Base-by-base conservation (phyloP, 2,888 invertebrate species). In the Hydroisotoma schaefferi region DNA sequence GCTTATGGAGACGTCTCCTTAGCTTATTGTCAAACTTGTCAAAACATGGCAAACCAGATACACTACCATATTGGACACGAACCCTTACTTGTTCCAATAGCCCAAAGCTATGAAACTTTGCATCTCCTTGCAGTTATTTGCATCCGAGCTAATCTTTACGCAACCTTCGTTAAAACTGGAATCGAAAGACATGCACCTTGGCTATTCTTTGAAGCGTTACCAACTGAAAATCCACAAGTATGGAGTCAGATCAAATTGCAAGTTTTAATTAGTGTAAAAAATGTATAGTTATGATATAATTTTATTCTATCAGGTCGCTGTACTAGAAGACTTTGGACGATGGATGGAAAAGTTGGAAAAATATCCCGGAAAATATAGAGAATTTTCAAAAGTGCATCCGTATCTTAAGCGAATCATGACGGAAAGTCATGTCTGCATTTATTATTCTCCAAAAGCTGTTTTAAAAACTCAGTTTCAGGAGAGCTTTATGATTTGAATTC, bases 51-150 rank as follows among this genome's bases (percentile, higher is more conserved):
- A 0, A 52, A 59, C 18, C 56, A 60, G 28, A 47, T 67, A 27
- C 67, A 67, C 33, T 56, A 47, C 26, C 53, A 57, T 3, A 46
- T 56, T 37, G 58, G 49, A 18, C 67, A 67, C 37, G 37, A 48
- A 4, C 64, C 64, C 10, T 51, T 57, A 1, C 46, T 65, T 4
- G 37, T 55, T 4, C 49, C 56, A 37, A 65, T 62, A 28, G n/a
- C 47, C 28, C 58, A 60, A 27, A 43, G 23, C 20, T 52, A 66
- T 29, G 54, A 49, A 20, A 22, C 46, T 6, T 54, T 68, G 22
- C 48, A 66, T 25, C 52, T 68, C 28, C 49, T 60, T 15, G 64
- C 68, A n/a, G 66, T 68, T 1, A 66, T 68, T 40, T 68, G 68
- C 47, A 61, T 66, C 6, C 40, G 63, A 26, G 54, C 57, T 37